These are phyloP conservation scores for Corythornis vintsioides DNA, from an alignment of 2,113 vertebrate species.

Conservation along the genomic window DNA sequence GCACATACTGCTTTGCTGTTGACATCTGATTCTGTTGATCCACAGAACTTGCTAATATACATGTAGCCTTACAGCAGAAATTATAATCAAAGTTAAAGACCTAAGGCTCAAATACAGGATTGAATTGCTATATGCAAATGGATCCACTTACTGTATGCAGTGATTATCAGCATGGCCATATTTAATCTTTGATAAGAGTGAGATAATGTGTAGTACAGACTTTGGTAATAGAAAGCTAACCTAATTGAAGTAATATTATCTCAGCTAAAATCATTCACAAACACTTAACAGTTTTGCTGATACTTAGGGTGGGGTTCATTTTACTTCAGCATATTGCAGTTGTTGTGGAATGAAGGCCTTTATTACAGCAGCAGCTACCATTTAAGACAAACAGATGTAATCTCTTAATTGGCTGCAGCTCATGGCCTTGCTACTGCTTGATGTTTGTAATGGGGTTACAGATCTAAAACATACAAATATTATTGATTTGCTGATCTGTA, in stretches of 20 bases:
- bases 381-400: neutral
- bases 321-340: neutral
- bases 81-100: neutral
- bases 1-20: neutral
- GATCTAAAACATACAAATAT: neutral
- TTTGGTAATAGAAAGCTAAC: neutral
- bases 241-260: neutral
- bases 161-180: neutral
- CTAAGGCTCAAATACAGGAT: neutral
- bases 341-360: neutral
- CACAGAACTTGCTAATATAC: neutral
- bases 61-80: neutral
- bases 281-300: neutral
- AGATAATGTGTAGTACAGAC: neutral
- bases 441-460: neutral
- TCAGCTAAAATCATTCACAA: neutral
- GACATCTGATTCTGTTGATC: neutral
- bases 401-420: neutral
- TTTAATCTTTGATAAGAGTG: neutral
- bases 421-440: neutral
- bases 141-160: neutral
- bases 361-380: neutral
- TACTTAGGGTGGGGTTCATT: neutral
- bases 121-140: neutral
- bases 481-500: neutral